Percentiles rank a stretch among this genome's conserved stretches.
Evolutionary conservation across 2,113 vertebrate genomes (phyloP).

Genomic region (Heliornis fulica): DNA sequence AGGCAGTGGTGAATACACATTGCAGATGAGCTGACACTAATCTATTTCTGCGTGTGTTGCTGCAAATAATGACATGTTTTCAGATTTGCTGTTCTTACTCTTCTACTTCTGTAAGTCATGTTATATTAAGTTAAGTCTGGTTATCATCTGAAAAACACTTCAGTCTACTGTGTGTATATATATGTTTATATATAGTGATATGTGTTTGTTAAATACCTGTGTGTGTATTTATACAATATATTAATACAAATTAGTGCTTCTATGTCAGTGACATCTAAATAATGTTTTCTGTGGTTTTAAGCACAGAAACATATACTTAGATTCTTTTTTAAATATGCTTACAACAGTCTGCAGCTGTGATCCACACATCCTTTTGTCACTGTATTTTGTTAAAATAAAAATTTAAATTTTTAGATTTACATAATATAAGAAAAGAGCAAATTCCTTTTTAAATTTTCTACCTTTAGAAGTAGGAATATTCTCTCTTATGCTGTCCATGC

Average conservation of each 20-base stretch:
- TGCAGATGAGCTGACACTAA: rapidly evolving
- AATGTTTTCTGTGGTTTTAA: not conserved
- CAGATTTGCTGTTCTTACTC: not conserved
- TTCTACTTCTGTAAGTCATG: not conserved
- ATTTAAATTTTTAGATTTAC: not conserved
- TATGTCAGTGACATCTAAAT: not conserved
- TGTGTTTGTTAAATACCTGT: too few relatives aligned
- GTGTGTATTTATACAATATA: not conserved
- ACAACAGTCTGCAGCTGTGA: not conserved
- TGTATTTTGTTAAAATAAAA: not conserved
- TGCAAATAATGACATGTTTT: not conserved
- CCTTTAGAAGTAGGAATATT: not conserved
- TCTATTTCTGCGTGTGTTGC: not conserved
- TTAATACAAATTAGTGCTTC: not conserved
- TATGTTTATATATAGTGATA: too few relatives aligned
- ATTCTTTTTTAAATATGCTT: not conserved
- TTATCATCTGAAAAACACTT: not conserved
- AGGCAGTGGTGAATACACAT: not conserved
- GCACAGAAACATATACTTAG: not conserved
- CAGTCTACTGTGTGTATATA: not conserved
- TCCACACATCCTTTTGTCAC: not conserved
- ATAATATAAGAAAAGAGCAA: not conserved
- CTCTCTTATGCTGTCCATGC: not conserved
- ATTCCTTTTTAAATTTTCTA: not conserved
- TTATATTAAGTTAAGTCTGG: not conserved